Percentiles rank a stretch among this genome's conserved stretches.
phyloP scores from a whole-genome alignment of 1,140 invertebrate species.

The Globodera ellingtonae region DNA sequence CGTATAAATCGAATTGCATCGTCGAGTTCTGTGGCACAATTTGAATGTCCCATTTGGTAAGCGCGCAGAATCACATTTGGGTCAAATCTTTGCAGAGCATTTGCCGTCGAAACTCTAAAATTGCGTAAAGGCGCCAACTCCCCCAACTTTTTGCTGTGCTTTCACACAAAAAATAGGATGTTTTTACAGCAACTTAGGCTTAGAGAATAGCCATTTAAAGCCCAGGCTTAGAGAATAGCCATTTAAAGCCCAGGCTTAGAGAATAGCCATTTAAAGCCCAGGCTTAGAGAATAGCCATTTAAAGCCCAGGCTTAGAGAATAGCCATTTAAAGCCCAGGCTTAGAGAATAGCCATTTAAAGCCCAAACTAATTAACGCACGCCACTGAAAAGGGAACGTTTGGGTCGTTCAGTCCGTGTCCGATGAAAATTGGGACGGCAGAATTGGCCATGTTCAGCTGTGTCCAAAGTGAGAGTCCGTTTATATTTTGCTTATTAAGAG shows the following conservation, averaged over 20 bases:
- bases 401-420: neutral
- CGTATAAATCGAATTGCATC: neutral
- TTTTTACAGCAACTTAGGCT: too few species aligned
- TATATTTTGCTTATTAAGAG: neutral
- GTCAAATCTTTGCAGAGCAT: constrained; percentile 2
- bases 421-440: neutral
- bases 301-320: too few species aligned
- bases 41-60: neutral
- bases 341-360: neutral
- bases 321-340: too few species aligned
- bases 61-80: neutral
- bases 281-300: too few species aligned
- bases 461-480: neutral
- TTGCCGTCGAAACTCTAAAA: neutral
- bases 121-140: neutral
- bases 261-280: too few species aligned
- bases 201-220: too few species aligned
- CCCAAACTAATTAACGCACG: neutral
- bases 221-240: too few species aligned
- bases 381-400: neutral
- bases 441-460: constrained; percentile 7
- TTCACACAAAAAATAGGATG: too few species aligned
- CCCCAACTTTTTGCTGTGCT: too few species aligned
- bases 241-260: too few species aligned
- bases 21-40: neutral